Percentiles rank a stretch among this genome's conserved stretches.
Conservation (phyloP, 2,888 invertebrate genomes). For the Mycogona germanica region DNA sequence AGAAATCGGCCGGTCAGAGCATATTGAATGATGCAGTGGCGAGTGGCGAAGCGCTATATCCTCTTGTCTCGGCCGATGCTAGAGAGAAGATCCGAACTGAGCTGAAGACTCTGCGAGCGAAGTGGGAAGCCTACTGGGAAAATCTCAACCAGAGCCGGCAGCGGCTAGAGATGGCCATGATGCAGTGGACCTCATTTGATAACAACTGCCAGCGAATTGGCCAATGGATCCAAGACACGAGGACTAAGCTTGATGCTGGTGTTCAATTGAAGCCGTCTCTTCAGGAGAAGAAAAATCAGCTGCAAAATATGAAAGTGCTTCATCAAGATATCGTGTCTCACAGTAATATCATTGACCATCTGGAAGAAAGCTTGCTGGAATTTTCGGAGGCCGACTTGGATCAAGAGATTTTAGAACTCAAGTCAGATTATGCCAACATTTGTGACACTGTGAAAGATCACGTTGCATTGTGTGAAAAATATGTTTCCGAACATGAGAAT, state of each 20-base stretch:
- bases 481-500: slow-evolving; percentile 67
- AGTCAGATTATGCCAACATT: slow-evolving; percentile 50
- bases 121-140: slow-evolving; percentile 72
- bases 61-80: slow-evolving; percentile 73
- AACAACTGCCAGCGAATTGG: slow-evolving; percentile 68
- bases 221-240: slow-evolving; percentile 70
- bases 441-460: slow-evolving; percentile 40
- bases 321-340: slow-evolving; percentile 78
- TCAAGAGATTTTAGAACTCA: slow-evolving; percentile 56
- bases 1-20: slow-evolving; percentile 62
- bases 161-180: slow-evolving; percentile 73
- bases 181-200: slow-evolving; percentile 85
- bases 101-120: slow-evolving; percentile 61
- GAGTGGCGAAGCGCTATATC: slow-evolving; percentile 75
- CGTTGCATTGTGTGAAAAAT: slow-evolving; percentile 51
- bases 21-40: slow-evolving; percentile 68
- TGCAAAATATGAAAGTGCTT: slow-evolving; percentile 61
- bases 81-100: slow-evolving; percentile 73
- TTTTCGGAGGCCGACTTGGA: slow-evolving; percentile 68
- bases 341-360: slow-evolving; percentile 66
- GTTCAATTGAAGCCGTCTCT: slow-evolving; percentile 62
- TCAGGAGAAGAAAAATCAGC: slow-evolving; percentile 74
- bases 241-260: slow-evolving; percentile 56
- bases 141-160: slow-evolving; percentile 73
- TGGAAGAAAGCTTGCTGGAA: slow-evolving; percentile 66